These are phyloP conservation scores for Sisyra nigra DNA, from an alignment of 2,888 invertebrate genomes.

Conservation along the genomic window DNA sequence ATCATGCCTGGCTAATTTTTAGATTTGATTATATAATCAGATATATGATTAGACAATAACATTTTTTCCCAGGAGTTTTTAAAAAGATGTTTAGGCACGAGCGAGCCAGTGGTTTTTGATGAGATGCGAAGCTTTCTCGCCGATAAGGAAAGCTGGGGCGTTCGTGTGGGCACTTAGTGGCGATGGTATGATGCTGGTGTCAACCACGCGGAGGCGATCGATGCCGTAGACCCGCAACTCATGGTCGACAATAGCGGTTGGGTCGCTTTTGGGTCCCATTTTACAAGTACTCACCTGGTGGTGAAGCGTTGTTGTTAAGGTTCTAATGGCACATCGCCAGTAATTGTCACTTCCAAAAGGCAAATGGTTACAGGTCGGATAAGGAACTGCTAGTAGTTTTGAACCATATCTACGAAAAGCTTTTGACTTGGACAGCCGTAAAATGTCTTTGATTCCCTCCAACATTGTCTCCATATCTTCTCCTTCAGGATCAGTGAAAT, in stretches of 20 bases:
- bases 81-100: no score
- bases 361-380: constrained; percentile 33
- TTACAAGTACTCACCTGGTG: constrained; percentile 53
- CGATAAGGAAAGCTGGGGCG: constrained; percentile 53
- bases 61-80: no score
- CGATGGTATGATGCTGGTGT: constrained; percentile 49
- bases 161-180: constrained; percentile 49
- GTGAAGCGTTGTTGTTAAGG: constrained; percentile 41
- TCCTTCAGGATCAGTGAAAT: constrained; percentile 30
- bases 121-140: constrained; percentile 53
- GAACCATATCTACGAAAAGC: constrained; percentile 40
- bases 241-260: constrained; percentile 45
- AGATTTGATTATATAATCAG: no score
- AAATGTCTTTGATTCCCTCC: constrained; percentile 31
- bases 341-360: constrained; percentile 44
- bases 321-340: constrained; percentile 53
- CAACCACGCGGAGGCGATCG: constrained; percentile 41
- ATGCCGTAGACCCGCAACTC: constrained; percentile 44
- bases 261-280: constrained; percentile 49
- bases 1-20: no score
- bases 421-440: constrained; percentile 28
- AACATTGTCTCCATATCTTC: constrained; percentile 30
- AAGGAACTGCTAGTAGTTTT: constrained; percentile 29
- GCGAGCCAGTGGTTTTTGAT: constrained; percentile 35
- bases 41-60: no score